Conservation (phyloP, 2,797 vertebrate species). For the Onychomys torridus region DNA sequence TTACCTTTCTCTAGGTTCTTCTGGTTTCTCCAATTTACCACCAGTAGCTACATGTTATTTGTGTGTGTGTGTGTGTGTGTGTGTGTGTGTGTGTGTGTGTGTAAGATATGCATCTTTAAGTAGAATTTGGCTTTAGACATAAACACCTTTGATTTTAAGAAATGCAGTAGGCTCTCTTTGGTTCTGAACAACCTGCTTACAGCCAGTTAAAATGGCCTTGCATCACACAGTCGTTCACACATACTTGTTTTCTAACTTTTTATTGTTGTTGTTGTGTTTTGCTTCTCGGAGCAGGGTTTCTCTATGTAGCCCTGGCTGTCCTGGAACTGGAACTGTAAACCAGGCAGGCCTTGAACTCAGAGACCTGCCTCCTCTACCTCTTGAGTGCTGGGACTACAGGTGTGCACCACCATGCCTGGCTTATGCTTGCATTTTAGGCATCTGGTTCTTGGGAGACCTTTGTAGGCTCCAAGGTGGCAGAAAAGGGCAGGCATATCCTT, state of each 20-base stretch:
- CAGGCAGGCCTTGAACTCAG: neutral
- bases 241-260: neutral
- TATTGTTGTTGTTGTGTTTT: neutral
- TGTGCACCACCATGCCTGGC: neutral
- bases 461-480: neutral
- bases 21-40: neutral
- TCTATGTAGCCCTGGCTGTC: neutral
- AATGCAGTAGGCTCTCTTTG: neutral
- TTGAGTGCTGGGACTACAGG: neutral
- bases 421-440: neutral
- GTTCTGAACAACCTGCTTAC: neutral
- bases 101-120: too few species aligned
- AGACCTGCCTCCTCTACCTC: neutral
- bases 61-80: too few species aligned
- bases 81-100: too few species aligned
- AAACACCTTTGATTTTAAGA: neutral
- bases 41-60: neutral
- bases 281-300: neutral
- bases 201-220: neutral
- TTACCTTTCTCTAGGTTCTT: neutral
- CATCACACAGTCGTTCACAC: neutral
- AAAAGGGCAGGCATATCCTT: neutral
- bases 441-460: neutral
- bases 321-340: neutral
- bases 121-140: neutral